Evolutionary conservation across 2,113 vertebrate genomes (phyloP).

Genomic region (Microtus richardsoni): DNA sequence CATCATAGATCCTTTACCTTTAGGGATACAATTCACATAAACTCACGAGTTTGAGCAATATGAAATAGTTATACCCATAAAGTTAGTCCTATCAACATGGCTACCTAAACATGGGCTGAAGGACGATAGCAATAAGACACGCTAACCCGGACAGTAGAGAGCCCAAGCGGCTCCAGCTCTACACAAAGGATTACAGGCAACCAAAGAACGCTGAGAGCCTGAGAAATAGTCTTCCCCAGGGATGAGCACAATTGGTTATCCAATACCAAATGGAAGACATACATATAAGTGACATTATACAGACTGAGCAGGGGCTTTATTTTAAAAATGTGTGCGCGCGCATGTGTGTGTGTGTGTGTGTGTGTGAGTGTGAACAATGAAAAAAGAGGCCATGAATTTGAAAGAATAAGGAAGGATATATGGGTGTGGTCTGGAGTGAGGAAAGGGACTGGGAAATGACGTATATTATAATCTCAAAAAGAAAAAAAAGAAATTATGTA

Average conservation of each 20-base stretch:
- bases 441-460: neutral
- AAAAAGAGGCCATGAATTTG: neutral
- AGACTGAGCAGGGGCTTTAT: too few species aligned
- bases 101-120: neutral
- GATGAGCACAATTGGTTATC: neutral
- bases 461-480: neutral
- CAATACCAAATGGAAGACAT: neutral
- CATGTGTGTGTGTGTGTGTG: neutral
- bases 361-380: neutral
- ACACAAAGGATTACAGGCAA: neutral
- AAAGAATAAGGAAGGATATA: neutral
- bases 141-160: neutral
- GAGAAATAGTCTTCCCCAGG: neutral
- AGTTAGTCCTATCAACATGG: neutral
- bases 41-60: neutral
- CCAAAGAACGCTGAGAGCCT: too few species aligned
- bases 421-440: neutral
- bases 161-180: neutral
- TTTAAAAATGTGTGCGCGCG: neutral
- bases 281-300: neutral
- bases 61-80: neutral
- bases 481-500: neutral
- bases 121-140: accelerated
- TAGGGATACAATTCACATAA: neutral
- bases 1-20: neutral